A percentile compares a stretch with the other conserved stretches of the same genome.
These are phyloP conservation scores for Heliconius sara DNA, from an alignment of 2,888 invertebrate genomes.

Conservation along the genomic window DNA sequence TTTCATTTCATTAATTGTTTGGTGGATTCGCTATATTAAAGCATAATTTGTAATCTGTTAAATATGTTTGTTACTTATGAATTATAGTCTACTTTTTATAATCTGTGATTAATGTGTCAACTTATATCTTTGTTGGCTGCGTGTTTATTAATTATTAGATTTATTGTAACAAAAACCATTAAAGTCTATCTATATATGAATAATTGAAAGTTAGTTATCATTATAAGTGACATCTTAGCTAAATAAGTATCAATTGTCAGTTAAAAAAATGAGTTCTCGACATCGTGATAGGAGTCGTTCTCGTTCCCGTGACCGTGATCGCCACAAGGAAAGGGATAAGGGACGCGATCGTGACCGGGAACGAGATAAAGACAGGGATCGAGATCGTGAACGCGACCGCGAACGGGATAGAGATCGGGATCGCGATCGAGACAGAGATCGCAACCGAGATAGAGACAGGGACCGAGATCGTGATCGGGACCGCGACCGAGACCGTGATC, in stretches of 20 bases:
- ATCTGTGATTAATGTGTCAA: constrained; percentile 14
- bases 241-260: not conserved
- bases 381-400: constrained; percentile 66
- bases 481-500: constrained; percentile 58
- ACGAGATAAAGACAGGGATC: constrained; percentile 68
- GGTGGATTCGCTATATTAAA: not conserved
- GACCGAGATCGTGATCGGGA: constrained; percentile 57
- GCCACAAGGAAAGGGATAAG: constrained; percentile 66
- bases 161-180: not conserved
- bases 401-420: constrained; percentile 65
- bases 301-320: constrained; percentile 70
- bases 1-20: not conserved
- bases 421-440: constrained; percentile 53
- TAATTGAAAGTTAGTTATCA: not conserved
- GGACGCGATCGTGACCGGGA: constrained; percentile 60
- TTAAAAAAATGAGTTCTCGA: constrained; percentile 78
- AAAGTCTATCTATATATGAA: not conserved
- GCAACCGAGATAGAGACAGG: constrained; percentile 61
- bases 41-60: not conserved
- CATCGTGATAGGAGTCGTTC: constrained; percentile 82
- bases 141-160: constrained; percentile 6
- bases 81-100: not conserved
- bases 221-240: not conserved
- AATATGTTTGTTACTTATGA: not conserved
- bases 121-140: constrained; percentile 17